These are phyloP conservation scores for Hoplias malabaricus DNA, from an alignment of 2,113 vertebrate genomes.

Conservation along the genomic window DNA sequence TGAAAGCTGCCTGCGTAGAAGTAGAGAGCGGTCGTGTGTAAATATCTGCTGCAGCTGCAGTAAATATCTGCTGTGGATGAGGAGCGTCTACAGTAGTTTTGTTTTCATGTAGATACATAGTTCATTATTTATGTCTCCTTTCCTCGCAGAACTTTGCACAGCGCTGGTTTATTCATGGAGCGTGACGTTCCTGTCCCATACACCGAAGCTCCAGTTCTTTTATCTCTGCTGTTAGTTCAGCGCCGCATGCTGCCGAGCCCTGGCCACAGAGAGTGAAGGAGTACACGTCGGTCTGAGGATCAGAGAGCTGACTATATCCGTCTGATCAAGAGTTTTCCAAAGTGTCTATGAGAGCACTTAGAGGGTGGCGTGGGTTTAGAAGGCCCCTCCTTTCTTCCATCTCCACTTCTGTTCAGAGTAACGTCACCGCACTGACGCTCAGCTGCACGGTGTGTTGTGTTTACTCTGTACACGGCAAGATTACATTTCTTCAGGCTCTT, in stretches of 20 bases:
- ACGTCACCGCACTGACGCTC: background rate
- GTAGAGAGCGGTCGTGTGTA: background rate
- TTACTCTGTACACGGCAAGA: background rate
- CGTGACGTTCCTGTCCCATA: background rate
- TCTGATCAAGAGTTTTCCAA: background rate
- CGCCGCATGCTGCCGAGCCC: background rate
- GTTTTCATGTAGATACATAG: background rate
- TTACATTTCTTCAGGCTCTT: slow-evolving; percentile 13
- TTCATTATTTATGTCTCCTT: slow-evolving; percentile 14
- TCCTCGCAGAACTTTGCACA: background rate
- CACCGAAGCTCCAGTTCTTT: background rate
- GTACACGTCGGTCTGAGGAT: too few species aligned
- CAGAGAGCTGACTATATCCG: background rate
- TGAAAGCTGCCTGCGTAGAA: too few species aligned
- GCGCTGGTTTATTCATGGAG: slow-evolving; percentile 36
- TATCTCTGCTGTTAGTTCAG: too few species aligned
- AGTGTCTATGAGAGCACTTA: background rate
- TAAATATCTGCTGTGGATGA: background rate
- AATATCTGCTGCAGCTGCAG: background rate
- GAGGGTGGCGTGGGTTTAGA: background rate
- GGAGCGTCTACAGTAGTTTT: background rate
- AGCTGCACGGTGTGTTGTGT: background rate
- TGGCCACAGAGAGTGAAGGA: background rate
- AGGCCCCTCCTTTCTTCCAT: background rate
- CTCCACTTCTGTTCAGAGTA: background rate